phyloP scores from a whole-genome alignment of 2,113 vertebrate genomes.

The Triplophysa siluroides region DNA sequence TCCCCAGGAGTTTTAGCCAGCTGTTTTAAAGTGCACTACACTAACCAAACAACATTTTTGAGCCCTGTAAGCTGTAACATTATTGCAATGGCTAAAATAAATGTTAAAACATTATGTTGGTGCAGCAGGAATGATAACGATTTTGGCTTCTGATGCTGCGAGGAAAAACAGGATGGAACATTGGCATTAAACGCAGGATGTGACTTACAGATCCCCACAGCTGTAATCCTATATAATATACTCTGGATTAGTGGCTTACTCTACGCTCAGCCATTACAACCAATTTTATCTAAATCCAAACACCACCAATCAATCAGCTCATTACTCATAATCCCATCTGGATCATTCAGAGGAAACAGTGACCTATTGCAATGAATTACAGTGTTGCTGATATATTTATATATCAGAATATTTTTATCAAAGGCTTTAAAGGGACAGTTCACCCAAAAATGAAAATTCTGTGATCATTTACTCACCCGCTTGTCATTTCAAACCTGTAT shows the following conservation, averaged over 20 bases:
- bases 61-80: neutral
- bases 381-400: neutral
- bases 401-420: too few relatives aligned
- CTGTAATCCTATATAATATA: constrained; percentile 11
- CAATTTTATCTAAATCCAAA: neutral
- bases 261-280: neutral
- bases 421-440: too few relatives aligned
- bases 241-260: neutral
- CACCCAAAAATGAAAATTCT: too few relatives aligned
- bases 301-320: constrained; percentile 23
- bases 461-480: too few relatives aligned
- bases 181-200: constrained; percentile 10
- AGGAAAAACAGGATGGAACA: constrained; percentile 14
- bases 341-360: neutral
- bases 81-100: neutral
- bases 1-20: constrained; percentile 26
- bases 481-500: too few relatives aligned
- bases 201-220: neutral
- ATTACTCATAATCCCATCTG: neutral
- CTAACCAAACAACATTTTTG: constrained; percentile 25
- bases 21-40: constrained; percentile 29
- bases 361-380: neutral
- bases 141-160: constrained; percentile 1
- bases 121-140: constrained; percentile 4
- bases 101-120: neutral